Evolutionary conservation across 1,140 invertebrate species (phyloP), one percentile per base, ranked within the genome.

Genomic region (Bombus affinis): DNA sequence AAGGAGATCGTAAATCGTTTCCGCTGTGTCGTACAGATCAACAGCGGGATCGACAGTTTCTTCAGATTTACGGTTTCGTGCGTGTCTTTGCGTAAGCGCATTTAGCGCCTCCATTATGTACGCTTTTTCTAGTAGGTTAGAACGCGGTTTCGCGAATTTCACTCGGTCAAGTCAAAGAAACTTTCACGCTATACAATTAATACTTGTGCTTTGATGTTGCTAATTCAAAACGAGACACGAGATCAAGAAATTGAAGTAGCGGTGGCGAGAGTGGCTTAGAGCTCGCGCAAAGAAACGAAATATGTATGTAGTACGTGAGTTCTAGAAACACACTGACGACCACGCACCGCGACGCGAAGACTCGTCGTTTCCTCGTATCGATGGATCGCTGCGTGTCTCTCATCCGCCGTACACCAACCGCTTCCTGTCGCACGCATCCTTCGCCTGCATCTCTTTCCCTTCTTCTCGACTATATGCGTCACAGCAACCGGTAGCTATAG

Each of bases 251-350:
- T 84, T 2, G 4, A 53, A 5, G n/a, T 28, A 18, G 66, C 25
- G 62, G n/a, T 12, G n/a, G 42, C 18, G 25, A 57, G 22, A 28
- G 39, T 37, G n/a, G 76, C 25, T 89, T 83, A 86, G 88, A 84
- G 57, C 12, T 62, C 37, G 66, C n/a, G 44, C 73, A 88, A 86
- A 89, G 83, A 90, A 90, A 89, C 84, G 84, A 83, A 89, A 91
- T 92, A 88, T 35, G 15, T 32, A 66, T 66, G 15, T 18, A 35
- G 90, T 89, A 92, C 92, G 92, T 91, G 92, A 92, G 92, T 92
- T 91, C 92, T 89, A 92, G 92, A 92, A 92, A 92, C 91, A 92
- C 91, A 92, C 90, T 92, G 91, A 92, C 91, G 77, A 53, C 18
- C 6, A 22, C 6, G 47, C 47, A 53, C 18, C 47, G 18, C 47